Evolutionary conservation across 2,888 invertebrate genomes (phyloP), one percentile per base, ranked within the genome.

Genomic region (Melikaiella ostensackeni): DNA sequence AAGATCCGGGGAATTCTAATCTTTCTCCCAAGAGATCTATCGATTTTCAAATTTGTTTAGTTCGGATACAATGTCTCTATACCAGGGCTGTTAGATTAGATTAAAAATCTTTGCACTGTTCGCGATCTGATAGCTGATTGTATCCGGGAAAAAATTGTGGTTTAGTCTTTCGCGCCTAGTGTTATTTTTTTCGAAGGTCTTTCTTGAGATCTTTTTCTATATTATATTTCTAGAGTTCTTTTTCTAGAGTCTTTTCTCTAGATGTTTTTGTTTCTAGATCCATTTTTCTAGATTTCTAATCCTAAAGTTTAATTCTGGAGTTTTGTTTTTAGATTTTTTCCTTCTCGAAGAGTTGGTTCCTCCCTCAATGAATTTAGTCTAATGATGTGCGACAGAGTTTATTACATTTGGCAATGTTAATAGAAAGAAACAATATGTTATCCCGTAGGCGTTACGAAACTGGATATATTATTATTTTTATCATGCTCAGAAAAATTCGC

Each of bases 391-490:
- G 79, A 80, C 79, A 77, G 80, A 80, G 80, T 83, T 81, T 76
- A 77, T 83, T 84, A 81, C 81, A 83, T 82, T 84, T 80, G 84
- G 84, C 84, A 83, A 86, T 86, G 84, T 86, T 86, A 82, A 86
- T 86, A 84, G 78, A 77, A 76, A 81, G 79, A 70, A 46, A 70
- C 27, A 24, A 83, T 84, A 85, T 81, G 83, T 87, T 85, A 85
- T 83, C 83, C 83, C 83, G 82, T 85, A 86, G 85, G 81, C 84
- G 85, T 85, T 85, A 79, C 66, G 80, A 84, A 81, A 84, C 81
- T 82, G 82, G 80, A 81, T 79, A 83, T 81, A 83, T 83, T 83
- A 82, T 86, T 87, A 85, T 84, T 87, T 86, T 87, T 85, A 83
- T 84, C 84, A 84, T 79, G 82, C 81, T 82, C 76, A 46, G 76